phyloP scores from a whole-genome alignment of 2,888 invertebrate genomes.

The Nesidiocoris tenuis region DNA sequence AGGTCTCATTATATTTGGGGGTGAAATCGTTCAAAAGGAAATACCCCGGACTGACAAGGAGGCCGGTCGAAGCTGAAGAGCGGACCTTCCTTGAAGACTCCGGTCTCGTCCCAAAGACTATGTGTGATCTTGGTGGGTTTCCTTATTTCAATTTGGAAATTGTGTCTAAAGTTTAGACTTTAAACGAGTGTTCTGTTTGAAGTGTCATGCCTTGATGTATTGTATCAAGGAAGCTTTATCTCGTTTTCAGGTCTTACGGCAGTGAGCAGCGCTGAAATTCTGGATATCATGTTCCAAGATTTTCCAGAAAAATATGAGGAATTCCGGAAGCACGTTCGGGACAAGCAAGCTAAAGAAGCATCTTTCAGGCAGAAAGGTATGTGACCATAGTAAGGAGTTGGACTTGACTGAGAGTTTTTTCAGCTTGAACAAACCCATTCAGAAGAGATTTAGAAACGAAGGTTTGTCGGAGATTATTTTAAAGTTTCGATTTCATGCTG shows the following conservation, averaged over 20 bases:
- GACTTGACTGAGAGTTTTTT: background rate
- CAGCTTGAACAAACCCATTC: background rate
- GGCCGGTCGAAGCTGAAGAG: constrained; percentile 87
- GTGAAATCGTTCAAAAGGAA: constrained; percentile 96
- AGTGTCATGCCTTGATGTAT: background rate
- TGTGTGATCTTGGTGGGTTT: constrained; percentile 82
- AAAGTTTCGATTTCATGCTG: too few species aligned
- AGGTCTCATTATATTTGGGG: constrained; percentile 88
- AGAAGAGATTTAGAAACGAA: too few species aligned
- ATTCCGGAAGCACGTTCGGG: constrained; percentile 71
- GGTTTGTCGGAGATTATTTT: too few species aligned
- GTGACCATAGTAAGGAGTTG: too few species aligned
- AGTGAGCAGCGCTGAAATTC: constrained; percentile 85
- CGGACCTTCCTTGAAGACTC: constrained; percentile 81
- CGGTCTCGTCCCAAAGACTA: constrained; percentile 81
- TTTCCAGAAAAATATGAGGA: constrained; percentile 95
- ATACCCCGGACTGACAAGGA: constrained; percentile 81
- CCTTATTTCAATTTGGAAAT: background rate
- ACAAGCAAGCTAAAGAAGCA: constrained; percentile 69
- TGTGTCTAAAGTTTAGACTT: too few species aligned
- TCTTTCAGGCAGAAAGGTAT: constrained; percentile 66
- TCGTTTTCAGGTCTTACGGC: constrained; percentile 74
- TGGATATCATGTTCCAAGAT: constrained; percentile 93
- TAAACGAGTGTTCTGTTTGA: background rate
- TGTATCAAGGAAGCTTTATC: background rate